Conservation (phyloP, 1,140 invertebrate genomes). For the Odontomachus brunneus region DNA sequence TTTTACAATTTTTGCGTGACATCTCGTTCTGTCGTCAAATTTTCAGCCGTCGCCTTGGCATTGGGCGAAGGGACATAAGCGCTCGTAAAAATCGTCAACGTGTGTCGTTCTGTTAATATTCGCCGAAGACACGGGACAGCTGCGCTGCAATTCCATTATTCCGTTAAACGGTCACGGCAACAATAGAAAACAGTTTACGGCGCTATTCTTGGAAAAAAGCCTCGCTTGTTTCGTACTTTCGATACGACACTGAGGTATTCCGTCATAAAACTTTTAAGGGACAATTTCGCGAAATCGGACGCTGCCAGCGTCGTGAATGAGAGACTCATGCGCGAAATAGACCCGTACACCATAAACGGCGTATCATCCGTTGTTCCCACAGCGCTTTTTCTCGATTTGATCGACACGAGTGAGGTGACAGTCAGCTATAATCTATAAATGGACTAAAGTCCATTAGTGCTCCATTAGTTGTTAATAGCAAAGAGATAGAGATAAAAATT, state of each 20-base stretch:
- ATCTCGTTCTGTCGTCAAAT: neutral
- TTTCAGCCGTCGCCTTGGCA: neutral
- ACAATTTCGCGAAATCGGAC: conserved; percentile 20
- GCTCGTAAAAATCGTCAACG: conserved; percentile 3
- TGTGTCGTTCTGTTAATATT: conserved; percentile 1
- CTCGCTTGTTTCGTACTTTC: conserved; percentile 12
- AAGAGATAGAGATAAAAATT: too few species aligned
- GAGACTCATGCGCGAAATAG: conserved; percentile 48
- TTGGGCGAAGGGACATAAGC: neutral
- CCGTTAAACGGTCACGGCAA: neutral
- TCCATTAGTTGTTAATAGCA: too few species aligned
- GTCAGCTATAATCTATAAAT: conserved; percentile 24
- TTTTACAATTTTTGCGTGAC: neutral
- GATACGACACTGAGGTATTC: conserved; percentile 13
- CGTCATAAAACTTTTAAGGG: conserved; percentile 53
- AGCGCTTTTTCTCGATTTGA: neutral
- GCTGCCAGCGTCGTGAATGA: conserved; percentile 32
- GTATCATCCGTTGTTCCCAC: conserved; percentile 38
- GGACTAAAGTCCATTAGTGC: neutral
- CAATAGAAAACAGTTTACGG: conserved; percentile 2
- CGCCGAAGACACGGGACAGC: neutral
- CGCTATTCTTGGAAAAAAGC: neutral
- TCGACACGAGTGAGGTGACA: neutral
- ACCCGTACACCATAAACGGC: conserved; percentile 52
- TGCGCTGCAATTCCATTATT: neutral